phyloP scores from a whole-genome alignment of 92 coral and sea anemone genomes.

The Diadumene lineata region DNA sequence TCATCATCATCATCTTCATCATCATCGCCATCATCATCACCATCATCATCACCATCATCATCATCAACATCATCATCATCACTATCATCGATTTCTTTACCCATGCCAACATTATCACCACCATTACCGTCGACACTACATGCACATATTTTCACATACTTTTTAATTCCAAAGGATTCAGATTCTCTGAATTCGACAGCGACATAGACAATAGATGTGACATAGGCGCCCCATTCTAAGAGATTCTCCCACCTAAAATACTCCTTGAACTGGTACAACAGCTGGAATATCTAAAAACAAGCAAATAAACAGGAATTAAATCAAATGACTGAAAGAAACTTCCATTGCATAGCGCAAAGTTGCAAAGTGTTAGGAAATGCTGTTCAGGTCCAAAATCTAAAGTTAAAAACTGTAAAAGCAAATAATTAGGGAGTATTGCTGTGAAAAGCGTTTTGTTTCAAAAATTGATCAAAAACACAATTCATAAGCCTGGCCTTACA shows the following conservation, averaged over 20 bases:
- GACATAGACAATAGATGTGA: conserved; percentile 74
- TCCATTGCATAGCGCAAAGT: too few relatives aligned
- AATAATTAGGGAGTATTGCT: too few relatives aligned
- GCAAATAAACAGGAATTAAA: not conserved
- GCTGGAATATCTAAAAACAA: conserved; percentile 72
- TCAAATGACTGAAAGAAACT: too few relatives aligned
- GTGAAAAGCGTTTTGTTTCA: too few relatives aligned
- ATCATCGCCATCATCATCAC: not conserved
- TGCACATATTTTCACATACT: conserved; percentile 11
- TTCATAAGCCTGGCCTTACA: too few relatives aligned
- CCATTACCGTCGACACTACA: not conserved
- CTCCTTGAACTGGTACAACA: conserved; percentile 66
- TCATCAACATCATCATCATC: not conserved
- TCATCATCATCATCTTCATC: not conserved
- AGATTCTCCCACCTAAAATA: conserved; percentile 79
- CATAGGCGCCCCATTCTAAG: conserved; percentile 75
- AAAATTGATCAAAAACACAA: too few relatives aligned
- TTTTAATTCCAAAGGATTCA: conserved; percentile 18
- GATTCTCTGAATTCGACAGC: conserved; percentile 66
- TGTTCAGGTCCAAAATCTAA: too few relatives aligned
- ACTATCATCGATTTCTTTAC: not conserved
- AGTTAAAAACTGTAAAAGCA: too few relatives aligned
- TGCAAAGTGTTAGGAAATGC: too few relatives aligned
- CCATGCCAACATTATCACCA: not conserved
- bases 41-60: not conserved